Base-by-base conservation (phyloP, 2,113 vertebrate species). In the Ammodytes dubius region DNA sequence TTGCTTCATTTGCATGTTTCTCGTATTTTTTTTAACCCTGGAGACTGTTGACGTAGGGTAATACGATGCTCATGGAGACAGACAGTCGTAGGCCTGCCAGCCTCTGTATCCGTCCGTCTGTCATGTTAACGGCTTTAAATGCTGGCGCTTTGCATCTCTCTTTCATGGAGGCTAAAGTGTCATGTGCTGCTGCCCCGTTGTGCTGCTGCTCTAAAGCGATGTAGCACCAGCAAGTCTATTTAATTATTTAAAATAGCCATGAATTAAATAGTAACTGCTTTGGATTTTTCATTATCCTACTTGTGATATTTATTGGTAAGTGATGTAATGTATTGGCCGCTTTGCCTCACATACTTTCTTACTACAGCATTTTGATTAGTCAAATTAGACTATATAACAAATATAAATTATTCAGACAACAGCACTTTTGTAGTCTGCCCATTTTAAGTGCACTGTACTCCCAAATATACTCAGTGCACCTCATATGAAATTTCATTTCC, bases 1-100 rank as follows among this genome's bases (percentile, higher is more conserved):
- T 85, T 40, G 58, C 73, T 87, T 92, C 77, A 94, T 94, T 94
- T 94, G 90, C 91, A 94, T 92, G 86, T 67, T 79, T 73, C 85
- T 93, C 84, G 40, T 90, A 83, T 94, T 94, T 92, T 86, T 87
- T 88, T 85, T 77, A 79, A 87, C 86, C 86, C 11, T 82, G 67
- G 83, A 90, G 89, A 52, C 69, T 79, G 86, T 89, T 79, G 84
- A 86, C 70, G 88, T 82, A 63, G 74, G 80, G 53, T 82, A 89
- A 91, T 85, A 77, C 81, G 72, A 59, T 61, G 69, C 87, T 60
- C 81, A 72, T 45, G 59, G 63, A 88, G 88, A 70, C 81, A 81
- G 84, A 89, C 73, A 13, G 76, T 45, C 68, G 37, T 84, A 71
- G 45, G 77, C 83, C 87, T 79, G 89, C 82, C 87, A 89, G 84